Evolutionary conservation across 1,140 invertebrate species (phyloP).

Genomic region (Pseudomyrmex concolor): DNA sequence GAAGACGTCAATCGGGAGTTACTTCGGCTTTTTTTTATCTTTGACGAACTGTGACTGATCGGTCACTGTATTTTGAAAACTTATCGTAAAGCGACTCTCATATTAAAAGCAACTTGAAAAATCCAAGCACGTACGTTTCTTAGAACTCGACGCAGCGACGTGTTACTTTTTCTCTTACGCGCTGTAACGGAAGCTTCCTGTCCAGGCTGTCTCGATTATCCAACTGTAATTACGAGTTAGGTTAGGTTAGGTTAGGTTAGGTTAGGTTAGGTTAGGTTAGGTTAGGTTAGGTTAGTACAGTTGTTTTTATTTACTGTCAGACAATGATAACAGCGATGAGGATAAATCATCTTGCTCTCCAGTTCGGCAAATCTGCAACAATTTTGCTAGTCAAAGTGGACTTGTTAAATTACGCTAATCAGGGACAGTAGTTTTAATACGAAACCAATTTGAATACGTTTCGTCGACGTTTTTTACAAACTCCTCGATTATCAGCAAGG

Average conservation of each 20-base stretch:
- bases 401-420: conserved; percentile 35
- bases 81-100: neutral
- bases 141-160: neutral
- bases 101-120: neutral
- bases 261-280: no score
- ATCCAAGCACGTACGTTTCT: conserved; percentile 26
- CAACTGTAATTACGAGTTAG: conserved; percentile 27
- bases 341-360: conserved; percentile 9
- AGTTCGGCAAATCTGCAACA: conserved; percentile 65
- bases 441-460: neutral
- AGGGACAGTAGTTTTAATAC: neutral
- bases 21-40: neutral
- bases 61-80: neutral
- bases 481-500: conserved; percentile 65
- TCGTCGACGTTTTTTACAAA: conserved; percentile 22
- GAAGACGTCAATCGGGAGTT: neutral
- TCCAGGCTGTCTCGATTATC: neutral
- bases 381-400: conserved; percentile 73
- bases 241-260: no score
- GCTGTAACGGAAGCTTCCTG: neutral
- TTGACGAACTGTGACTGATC: neutral
- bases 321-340: neutral
- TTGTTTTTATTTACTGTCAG: neutral
- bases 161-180: neutral
- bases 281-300: no score